Evolutionary conservation across 2,797 vertebrate genomes (phyloP).

Genomic region (Tinamus major): DNA sequence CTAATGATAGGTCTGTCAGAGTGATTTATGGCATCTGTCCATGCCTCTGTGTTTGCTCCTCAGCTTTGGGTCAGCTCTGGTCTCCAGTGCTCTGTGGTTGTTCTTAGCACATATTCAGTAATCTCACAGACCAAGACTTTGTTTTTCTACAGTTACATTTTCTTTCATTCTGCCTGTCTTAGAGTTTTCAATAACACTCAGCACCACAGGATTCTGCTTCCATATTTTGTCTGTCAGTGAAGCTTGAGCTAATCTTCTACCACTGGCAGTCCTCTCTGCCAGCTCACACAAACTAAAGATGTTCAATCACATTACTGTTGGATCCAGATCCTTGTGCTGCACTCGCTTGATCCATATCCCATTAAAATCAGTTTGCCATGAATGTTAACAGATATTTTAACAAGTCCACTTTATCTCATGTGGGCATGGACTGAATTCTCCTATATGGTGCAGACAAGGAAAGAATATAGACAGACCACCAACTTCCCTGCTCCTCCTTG

Average conservation of each 20-base stretch:
- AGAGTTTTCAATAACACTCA: slow-evolving; percentile 30
- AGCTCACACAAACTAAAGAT: neutral
- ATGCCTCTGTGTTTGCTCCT: slow-evolving; percentile 42
- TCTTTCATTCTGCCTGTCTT: slow-evolving; percentile 25
- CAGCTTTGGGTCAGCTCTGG: slow-evolving; percentile 20
- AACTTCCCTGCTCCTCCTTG: neutral
- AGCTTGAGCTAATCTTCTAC: neutral
- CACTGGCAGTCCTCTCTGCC: neutral
- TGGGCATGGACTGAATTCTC: neutral
- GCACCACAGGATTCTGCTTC: slow-evolving; percentile 32
- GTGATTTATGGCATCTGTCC: slow-evolving; percentile 46
- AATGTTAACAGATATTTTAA: slow-evolving; percentile 13
- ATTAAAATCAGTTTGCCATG: slow-evolving; percentile 20
- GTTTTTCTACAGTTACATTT: slow-evolving; percentile 55
- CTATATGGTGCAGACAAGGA: neutral
- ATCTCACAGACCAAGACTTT: slow-evolving; percentile 8
- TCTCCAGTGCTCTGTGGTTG: slow-evolving; percentile 27
- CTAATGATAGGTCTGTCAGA: slow-evolving; percentile 50
- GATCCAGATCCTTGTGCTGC: neutral
- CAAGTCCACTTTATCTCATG: neutral
- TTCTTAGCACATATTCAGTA: slow-evolving; percentile 23
- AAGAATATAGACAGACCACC: neutral
- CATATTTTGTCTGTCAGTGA: slow-evolving; percentile 19
- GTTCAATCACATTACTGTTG: neutral
- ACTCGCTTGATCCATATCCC: neutral